Evolutionary conservation across 2,888 invertebrate genomes (phyloP).

Genomic region (Athripsodes cinereus): DNA sequence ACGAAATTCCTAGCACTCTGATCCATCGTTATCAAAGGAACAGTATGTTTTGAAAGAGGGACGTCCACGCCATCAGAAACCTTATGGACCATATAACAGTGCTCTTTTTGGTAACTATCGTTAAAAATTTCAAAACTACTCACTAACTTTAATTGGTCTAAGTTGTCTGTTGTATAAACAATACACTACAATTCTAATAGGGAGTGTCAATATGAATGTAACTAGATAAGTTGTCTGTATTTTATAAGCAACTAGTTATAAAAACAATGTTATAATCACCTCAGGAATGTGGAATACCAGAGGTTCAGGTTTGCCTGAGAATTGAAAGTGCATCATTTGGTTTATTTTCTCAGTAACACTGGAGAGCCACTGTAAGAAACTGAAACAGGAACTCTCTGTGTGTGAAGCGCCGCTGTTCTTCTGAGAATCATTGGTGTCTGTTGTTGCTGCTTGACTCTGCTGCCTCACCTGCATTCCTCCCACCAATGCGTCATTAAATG

Average conservation of each 20-base stretch:
- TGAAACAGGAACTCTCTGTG: constrained; percentile 27
- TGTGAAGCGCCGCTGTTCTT: not conserved
- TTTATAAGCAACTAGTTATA: not conserved
- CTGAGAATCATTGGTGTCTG: not conserved
- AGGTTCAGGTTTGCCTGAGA: constrained; percentile 58
- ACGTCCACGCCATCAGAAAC: too few relatives aligned
- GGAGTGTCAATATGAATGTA: not conserved
- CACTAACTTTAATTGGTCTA: too few relatives aligned
- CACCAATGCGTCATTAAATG: not conserved
- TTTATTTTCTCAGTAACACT: constrained; percentile 74
- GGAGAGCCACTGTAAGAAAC: constrained; percentile 65
- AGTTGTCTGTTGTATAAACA: too few relatives aligned
- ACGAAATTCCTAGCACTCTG: too few relatives aligned
- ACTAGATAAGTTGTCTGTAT: not conserved
- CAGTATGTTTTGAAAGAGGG: too few relatives aligned
- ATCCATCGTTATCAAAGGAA: too few relatives aligned
- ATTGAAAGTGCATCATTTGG: constrained; percentile 65
- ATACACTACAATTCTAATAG: not conserved
- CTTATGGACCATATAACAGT: too few relatives aligned
- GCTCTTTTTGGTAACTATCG: too few relatives aligned
- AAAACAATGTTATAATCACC: constrained; percentile 32
- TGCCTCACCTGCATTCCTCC: not conserved
- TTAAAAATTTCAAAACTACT: too few relatives aligned
- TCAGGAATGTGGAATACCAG: constrained; percentile 66
- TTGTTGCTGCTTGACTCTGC: not conserved